A percentile compares a stretch with the other conserved stretches of the same genome.
Evolutionary conservation across 2,888 invertebrate species (phyloP).

Genomic region (Synergus japonicus): DNA sequence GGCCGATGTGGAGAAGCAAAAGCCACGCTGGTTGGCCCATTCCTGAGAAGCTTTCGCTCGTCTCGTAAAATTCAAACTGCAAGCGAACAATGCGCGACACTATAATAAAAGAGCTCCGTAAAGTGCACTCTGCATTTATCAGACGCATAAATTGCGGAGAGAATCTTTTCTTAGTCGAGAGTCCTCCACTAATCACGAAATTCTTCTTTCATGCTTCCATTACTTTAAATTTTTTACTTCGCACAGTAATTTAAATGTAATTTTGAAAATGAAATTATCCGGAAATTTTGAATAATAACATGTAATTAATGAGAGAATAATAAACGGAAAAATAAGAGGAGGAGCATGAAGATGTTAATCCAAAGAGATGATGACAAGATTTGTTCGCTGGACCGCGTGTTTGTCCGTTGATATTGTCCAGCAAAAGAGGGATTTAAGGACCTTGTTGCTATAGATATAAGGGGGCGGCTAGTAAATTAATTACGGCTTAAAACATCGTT

Average conservation of each 20-base stretch:
- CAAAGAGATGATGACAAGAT: neutral
- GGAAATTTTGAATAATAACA: neutral
- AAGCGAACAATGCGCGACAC: constrained; percentile 13
- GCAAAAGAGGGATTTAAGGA: neutral
- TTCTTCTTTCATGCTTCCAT: neutral
- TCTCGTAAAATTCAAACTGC: constrained; percentile 22
- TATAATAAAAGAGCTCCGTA: constrained; percentile 3
- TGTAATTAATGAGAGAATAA: neutral
- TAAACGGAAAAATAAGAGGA: neutral
- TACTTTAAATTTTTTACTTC: neutral
- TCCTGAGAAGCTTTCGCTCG: constrained; percentile 8
- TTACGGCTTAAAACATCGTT: constrained; percentile 76
- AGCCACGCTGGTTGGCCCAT: neutral
- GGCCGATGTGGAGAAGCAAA: neutral
- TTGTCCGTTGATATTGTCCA: neutral
- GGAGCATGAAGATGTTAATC: neutral
- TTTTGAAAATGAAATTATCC: too few relatives aligned
- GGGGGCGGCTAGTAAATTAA: constrained; percentile 72
- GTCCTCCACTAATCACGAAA: neutral
- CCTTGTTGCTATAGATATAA: constrained; percentile 26
- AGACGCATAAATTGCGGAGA: constrained; percentile 17
- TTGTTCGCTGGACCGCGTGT: neutral
- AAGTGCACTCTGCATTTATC: constrained; percentile 22
- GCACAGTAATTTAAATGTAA: neutral
- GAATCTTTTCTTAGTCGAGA: neutral